A percentile compares a stretch with the other conserved stretches of the same genome.
Conservation (phyloP, 2,797 vertebrate species). For the Austrolebias charrua region DNA sequence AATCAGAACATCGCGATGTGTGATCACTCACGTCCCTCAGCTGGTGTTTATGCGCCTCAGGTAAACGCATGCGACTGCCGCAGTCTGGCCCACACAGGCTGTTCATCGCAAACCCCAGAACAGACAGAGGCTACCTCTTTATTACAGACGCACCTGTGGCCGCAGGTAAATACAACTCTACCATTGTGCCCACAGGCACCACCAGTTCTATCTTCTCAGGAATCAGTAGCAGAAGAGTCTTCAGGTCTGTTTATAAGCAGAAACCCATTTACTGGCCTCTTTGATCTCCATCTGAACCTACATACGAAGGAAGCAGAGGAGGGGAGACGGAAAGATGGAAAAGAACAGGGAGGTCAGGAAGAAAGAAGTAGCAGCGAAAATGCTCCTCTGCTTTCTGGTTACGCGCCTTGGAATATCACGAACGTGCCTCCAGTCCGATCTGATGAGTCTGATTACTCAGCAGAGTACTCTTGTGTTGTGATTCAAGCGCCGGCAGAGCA, state of each 20-base stretch:
- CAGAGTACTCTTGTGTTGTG: constrained; percentile 26
- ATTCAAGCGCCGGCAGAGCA: not conserved
- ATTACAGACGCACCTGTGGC: not conserved
- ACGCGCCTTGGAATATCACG: constrained; percentile 23
- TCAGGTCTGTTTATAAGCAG: constrained; percentile 13
- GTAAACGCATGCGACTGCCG: not conserved
- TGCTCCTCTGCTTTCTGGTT: constrained; percentile 29
- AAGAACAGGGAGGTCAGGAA: not conserved
- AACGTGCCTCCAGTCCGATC: not conserved
- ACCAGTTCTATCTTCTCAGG: not conserved
- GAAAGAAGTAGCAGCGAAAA: constrained; percentile 11
- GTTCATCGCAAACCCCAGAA: not conserved
- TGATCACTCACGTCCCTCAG: not conserved
- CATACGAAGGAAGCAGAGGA: not conserved
- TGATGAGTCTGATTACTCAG: constrained; percentile 1
- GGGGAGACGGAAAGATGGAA: not conserved
- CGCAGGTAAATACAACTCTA: not conserved
- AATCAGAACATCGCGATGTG: not conserved
- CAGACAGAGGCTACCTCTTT: constrained; percentile 7
- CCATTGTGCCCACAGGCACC: not conserved
- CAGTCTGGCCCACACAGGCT: not conserved
- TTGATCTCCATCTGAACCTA: constrained; percentile 4
- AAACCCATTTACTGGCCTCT: constrained; percentile 3
- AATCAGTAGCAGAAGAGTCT: not conserved
- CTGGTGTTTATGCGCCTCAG: constrained; percentile 3